These are phyloP conservation scores for Allygus modestus DNA, from an alignment of 2,888 invertebrate species.

Conservation along the genomic window DNA sequence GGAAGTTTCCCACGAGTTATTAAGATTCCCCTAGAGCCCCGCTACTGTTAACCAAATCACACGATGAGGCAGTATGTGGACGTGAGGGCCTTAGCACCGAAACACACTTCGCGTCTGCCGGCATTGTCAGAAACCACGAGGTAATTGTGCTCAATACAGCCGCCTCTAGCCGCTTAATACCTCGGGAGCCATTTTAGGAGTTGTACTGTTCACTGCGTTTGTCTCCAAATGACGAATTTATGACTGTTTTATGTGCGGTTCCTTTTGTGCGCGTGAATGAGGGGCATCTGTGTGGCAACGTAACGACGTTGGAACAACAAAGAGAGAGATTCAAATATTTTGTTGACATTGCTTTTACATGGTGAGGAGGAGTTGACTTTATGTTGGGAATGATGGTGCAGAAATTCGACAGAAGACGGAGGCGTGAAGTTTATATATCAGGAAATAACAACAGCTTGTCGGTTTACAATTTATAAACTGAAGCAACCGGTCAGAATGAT, in stretches of 20 bases:
- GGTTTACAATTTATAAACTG: too few relatives aligned
- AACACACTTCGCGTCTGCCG: conserved; percentile 26
- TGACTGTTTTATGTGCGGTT: conserved; percentile 29
- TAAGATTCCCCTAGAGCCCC: conserved; percentile 5
- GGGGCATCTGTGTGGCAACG: neutral
- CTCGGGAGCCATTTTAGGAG: conserved; percentile 3
- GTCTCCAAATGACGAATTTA: conserved; percentile 36
- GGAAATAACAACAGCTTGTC: too few relatives aligned
- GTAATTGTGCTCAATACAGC: conserved; percentile 30
- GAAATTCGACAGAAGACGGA: neutral
- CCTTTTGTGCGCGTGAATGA: conserved; percentile 17
- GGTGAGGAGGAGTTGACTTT: neutral
- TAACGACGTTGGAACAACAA: neutral
- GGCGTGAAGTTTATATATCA: too few relatives aligned
- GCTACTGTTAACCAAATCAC: conserved; percentile 27
- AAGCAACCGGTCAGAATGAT: too few relatives aligned
- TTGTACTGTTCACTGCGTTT: conserved; percentile 26
- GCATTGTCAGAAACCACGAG: neutral
- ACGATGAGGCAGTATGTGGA: neutral
- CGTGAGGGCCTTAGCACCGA: conserved; percentile 38
- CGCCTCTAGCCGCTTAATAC: conserved; percentile 1
- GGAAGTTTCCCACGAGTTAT: conserved; percentile 16
- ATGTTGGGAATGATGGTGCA: neutral
- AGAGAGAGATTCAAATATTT: conserved; percentile 7
- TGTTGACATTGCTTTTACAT: neutral